These are phyloP conservation scores for Ormyrus thymus DNA, from an alignment of 2,888 invertebrate genomes.

Conservation along the genomic window DNA sequence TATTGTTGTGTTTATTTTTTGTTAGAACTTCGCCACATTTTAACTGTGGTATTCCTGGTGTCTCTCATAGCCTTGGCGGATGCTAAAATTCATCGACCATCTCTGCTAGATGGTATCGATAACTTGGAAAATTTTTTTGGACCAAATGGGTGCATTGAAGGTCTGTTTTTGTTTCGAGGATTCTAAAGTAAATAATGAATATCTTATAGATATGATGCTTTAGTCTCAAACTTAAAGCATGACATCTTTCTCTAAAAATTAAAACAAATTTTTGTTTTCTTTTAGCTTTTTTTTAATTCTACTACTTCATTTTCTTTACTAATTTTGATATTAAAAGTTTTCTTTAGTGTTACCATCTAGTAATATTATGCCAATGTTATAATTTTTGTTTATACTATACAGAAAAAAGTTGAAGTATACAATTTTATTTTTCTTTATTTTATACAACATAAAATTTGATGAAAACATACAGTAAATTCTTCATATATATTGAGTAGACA, in stretches of 20 bases:
- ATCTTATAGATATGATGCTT: slow-evolving; percentile 18
- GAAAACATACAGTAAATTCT: no score
- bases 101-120: slow-evolving; percentile 63
- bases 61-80: slow-evolving; percentile 60
- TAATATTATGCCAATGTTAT: no score
- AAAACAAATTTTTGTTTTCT: slow-evolving; percentile 7
- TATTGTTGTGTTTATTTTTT: slow-evolving; percentile 61
- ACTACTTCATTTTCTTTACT: no score
- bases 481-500: no score
- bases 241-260: slow-evolving; percentile 18
- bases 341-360: no score
- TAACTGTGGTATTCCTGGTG: slow-evolving; percentile 61
- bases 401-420: neutral
- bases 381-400: no score
- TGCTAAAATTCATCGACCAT: slow-evolving; percentile 61
- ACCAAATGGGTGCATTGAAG: slow-evolving; percentile 72
- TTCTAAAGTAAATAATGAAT: slow-evolving; percentile 51
- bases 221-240: slow-evolving; percentile 5
- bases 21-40: slow-evolving; percentile 58
- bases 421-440: neutral
- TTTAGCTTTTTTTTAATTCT: neutral
- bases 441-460: neutral
- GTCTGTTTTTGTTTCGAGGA: slow-evolving; percentile 67
- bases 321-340: no score
- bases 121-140: slow-evolving; percentile 70